Evolutionary conservation across 2,888 invertebrate species (phyloP).

Genomic region (Acanthosoma haemorrhoidale): DNA sequence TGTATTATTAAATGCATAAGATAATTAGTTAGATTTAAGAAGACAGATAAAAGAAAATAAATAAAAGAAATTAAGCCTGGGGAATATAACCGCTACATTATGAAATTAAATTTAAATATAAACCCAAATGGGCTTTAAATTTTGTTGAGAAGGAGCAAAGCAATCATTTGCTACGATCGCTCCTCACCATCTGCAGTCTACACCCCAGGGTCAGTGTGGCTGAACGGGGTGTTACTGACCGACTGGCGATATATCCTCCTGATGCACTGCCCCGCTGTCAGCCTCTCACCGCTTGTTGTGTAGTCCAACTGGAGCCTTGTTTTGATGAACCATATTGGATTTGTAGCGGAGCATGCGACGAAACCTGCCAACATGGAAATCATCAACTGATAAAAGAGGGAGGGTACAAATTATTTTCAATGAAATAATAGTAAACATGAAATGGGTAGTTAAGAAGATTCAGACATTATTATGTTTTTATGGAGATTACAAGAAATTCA

Average conservation of each 20-base stretch:
- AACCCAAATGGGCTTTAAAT: not conserved
- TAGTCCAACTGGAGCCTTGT: constrained; percentile 92
- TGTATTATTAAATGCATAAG: not conserved
- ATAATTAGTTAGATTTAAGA: too few species aligned
- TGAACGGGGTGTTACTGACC: constrained; percentile 50
- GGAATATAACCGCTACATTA: constrained; percentile 8
- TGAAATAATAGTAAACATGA: too few species aligned
- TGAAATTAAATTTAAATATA: not conserved
- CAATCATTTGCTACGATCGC: constrained; percentile 14
- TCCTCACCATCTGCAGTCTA: constrained; percentile 25
- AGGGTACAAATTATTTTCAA: too few species aligned
- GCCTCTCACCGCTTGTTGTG: constrained; percentile 56
- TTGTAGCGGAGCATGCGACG: constrained; percentile 90
- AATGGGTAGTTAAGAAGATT: too few species aligned
- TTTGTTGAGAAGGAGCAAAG: constrained; percentile 11
- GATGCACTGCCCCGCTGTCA: constrained; percentile 67
- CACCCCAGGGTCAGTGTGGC: constrained; percentile 22
- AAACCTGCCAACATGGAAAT: constrained; percentile 61
- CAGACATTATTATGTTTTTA: too few species aligned
- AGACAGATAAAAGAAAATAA: not conserved
- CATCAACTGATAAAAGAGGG: not conserved
- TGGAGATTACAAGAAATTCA: too few species aligned
- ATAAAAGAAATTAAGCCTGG: not conserved
- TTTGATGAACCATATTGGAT: constrained; percentile 99
- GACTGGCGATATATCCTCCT: constrained; percentile 73